phyloP scores from a whole-genome alignment of 2,113 vertebrate genomes.

The Rousettus leschenaultii region DNA sequence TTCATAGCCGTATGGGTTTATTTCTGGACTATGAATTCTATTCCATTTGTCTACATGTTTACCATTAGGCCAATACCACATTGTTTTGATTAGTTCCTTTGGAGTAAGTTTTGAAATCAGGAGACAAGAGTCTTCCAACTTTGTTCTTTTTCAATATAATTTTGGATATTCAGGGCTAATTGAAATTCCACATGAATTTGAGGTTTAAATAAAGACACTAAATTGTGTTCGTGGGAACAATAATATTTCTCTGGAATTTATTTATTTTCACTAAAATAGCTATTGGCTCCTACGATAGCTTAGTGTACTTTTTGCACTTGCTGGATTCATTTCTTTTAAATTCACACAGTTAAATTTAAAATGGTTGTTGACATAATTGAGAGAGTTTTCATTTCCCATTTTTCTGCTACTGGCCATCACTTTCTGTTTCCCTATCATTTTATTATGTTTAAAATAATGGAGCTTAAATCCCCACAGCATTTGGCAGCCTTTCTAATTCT shows the following conservation, averaged over 20 bases:
- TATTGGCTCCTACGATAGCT: slow-evolving; percentile 31
- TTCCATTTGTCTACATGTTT: not conserved
- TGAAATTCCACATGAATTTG: not conserved
- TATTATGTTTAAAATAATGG: slow-evolving; percentile 60
- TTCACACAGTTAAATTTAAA: slow-evolving; percentile 65
- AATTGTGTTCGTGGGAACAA: not conserved
- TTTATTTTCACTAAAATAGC: slow-evolving; percentile 33
- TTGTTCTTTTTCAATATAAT: not conserved
- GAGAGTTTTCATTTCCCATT: slow-evolving; percentile 53
- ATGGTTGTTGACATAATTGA: slow-evolving; percentile 57
- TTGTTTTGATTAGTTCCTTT: not conserved
- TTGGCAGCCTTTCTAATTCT: slow-evolving; percentile 45
- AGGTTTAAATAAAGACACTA: slow-evolving; percentile 12
- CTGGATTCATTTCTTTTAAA: slow-evolving; percentile 61
- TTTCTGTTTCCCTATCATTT: slow-evolving; percentile 51
- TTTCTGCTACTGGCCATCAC: slow-evolving; percentile 34
- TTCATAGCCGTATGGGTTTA: not conserved
- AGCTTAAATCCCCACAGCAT: slow-evolving; percentile 47
- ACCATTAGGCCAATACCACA: not conserved
- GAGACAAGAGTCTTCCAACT: not conserved
- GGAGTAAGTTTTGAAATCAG: not conserved
- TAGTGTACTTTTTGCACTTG: slow-evolving; percentile 5
- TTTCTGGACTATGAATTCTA: not conserved
- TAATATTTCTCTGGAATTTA: slow-evolving; percentile 37
- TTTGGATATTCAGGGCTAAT: not conserved